Evolutionary conservation across 2,888 invertebrate species (phyloP).

Genomic region (Copidosoma aretas): DNA sequence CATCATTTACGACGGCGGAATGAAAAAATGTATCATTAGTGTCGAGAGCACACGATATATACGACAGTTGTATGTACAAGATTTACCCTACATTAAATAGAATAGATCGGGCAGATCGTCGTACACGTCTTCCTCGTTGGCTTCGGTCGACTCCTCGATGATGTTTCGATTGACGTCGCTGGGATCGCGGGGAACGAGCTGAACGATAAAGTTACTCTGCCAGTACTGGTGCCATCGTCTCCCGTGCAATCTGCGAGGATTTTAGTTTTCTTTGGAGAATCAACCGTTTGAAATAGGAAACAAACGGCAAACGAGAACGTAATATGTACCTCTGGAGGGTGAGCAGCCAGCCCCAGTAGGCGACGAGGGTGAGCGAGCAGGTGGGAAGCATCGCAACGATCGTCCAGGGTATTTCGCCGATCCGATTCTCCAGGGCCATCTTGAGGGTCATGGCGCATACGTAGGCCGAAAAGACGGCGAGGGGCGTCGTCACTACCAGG

Average conservation of each 20-base stretch:
- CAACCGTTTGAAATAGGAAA: neutral
- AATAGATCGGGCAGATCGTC: slow-evolving; percentile 33
- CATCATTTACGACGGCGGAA: too few species aligned
- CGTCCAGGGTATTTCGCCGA: slow-evolving; percentile 58
- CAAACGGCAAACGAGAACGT: neutral
- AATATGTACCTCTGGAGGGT: slow-evolving; percentile 56
- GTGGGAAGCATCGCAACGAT: slow-evolving; percentile 59
- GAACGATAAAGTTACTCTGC: slow-evolving; percentile 57
- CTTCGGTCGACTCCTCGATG: slow-evolving; percentile 14
- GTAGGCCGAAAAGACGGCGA: slow-evolving; percentile 59
- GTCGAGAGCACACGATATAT: too few species aligned
- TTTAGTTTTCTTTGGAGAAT: neutral
- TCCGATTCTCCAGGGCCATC: slow-evolving; percentile 52
- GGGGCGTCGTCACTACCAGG: slow-evolving; percentile 56
- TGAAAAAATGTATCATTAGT: too few species aligned
- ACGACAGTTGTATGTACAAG: neutral
- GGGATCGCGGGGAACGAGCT: slow-evolving; percentile 50
- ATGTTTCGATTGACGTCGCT: neutral
- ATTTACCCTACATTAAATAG: slow-evolving; percentile 32
- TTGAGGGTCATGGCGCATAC: slow-evolving; percentile 56
- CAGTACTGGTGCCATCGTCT: slow-evolving; percentile 59
- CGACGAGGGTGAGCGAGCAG: slow-evolving; percentile 56
- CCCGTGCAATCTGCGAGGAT: slow-evolving; percentile 53
- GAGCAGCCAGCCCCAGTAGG: slow-evolving; percentile 60
- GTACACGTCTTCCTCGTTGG: slow-evolving; percentile 31